Conservation (phyloP, 2,888 invertebrate genomes). For the Campaea margaritaria region DNA sequence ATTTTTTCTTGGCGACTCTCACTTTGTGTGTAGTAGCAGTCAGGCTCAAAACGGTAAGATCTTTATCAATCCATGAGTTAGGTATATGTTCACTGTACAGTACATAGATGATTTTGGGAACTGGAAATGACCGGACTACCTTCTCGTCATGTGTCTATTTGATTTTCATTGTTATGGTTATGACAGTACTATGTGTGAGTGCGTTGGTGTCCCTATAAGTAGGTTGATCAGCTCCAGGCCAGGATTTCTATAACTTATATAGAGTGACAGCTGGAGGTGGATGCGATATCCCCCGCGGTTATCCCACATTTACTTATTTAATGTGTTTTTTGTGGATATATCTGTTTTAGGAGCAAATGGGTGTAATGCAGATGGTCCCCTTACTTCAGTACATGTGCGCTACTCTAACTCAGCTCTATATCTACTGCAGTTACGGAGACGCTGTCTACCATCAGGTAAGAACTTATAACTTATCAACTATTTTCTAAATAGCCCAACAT, state of each 20-base stretch:
- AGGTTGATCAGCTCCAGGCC: too few species aligned
- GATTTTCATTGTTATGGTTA: too few species aligned
- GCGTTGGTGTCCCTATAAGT: too few species aligned
- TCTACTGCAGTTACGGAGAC: conserved; percentile 70
- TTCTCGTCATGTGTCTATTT: too few species aligned
- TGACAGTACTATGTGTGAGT: too few species aligned
- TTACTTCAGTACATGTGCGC: conserved; percentile 67
- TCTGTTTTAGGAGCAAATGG: conserved; percentile 57
- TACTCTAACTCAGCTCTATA: conserved; percentile 65
- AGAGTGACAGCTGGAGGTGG: too few species aligned
- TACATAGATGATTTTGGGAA: too few species aligned
- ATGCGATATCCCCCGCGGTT: too few species aligned
- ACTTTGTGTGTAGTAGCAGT: conserved; percentile 71
- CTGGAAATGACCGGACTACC: too few species aligned
- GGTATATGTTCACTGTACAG: neutral
- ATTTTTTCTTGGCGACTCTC: conserved; percentile 64
- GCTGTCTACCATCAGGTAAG: conserved; percentile 61
- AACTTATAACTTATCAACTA: too few species aligned
- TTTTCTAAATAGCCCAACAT: too few species aligned
- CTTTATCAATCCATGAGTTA: neutral
- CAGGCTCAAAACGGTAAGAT: conserved; percentile 63
- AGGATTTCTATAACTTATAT: too few species aligned
- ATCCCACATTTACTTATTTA: neutral
- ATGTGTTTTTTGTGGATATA: neutral
- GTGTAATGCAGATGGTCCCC: conserved; percentile 59